Conservation (phyloP, 2,797 vertebrate species). For the Morelia viridis region DNA sequence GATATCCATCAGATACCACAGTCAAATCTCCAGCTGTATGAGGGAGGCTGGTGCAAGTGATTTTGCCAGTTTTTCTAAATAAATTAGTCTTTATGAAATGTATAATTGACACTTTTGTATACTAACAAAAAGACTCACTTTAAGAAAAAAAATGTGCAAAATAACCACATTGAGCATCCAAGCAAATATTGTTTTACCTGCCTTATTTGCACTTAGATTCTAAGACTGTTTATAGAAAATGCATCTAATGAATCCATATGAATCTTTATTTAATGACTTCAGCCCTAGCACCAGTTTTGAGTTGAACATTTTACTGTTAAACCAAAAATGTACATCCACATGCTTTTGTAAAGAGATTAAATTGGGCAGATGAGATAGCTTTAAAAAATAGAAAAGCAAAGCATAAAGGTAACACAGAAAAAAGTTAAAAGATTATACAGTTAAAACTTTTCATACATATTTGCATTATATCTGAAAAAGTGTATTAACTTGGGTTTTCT, state of each 20-base stretch:
- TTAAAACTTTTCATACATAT: conserved; percentile 78
- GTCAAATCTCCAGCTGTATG: not conserved
- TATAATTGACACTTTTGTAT: conserved; percentile 35
- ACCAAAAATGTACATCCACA: conserved; percentile 66
- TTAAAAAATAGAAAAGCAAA: conserved; percentile 42
- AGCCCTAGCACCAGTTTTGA: conserved; percentile 68
- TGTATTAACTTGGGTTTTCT: conserved; percentile 64
- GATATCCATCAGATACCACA: not conserved
- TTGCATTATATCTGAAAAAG: conserved; percentile 69
- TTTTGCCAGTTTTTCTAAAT: not conserved
- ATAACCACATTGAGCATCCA: conserved; percentile 19
- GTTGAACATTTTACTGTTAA: conserved; percentile 62
- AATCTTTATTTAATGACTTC: conserved; percentile 55
- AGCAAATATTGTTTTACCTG: conserved; percentile 43
- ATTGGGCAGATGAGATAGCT: conserved; percentile 62
- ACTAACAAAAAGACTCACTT: conserved; percentile 9
- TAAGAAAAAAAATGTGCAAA: conserved; percentile 32
- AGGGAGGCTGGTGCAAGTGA: not conserved
- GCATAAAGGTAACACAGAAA: conserved; percentile 72
- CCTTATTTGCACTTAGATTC: conserved; percentile 30
- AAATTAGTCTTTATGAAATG: not conserved
- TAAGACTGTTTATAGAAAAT: conserved; percentile 48
- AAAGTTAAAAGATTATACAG: conserved; percentile 78
- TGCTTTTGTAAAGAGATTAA: conserved; percentile 71
- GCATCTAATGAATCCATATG: conserved; percentile 29